phyloP scores from a whole-genome alignment of 2,113 vertebrate genomes.

The Chionodraco myersi region DNA sequence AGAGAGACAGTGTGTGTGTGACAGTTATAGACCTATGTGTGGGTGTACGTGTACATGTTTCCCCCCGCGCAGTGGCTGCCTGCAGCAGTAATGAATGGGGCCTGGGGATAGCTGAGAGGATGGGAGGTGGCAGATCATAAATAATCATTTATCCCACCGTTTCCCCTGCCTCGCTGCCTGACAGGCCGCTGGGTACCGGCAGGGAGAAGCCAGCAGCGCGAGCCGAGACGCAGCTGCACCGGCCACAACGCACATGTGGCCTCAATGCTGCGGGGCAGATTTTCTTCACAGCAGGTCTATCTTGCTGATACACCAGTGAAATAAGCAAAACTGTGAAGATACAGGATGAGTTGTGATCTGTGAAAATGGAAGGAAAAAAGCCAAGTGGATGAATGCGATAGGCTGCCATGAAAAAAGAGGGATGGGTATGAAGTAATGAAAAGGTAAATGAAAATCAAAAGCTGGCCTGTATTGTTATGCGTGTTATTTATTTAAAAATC shows the following conservation, averaged over 20 bases:
- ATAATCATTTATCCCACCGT: constrained; percentile 86
- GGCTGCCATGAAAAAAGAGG: constrained; percentile 38
- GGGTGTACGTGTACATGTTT: constrained; percentile 33
- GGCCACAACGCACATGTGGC: constrained; percentile 66
- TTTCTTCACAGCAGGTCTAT: constrained; percentile 62
- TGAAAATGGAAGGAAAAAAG: constrained; percentile 15
- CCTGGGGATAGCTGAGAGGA: constrained; percentile 83
- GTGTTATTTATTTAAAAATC: constrained; percentile 85
- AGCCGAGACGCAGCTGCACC: constrained; percentile 76
- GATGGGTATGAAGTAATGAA: constrained; percentile 70
- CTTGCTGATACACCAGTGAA: constrained; percentile 38
- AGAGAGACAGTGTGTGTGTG: constrained; percentile 15
- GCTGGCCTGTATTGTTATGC: constrained; percentile 77
- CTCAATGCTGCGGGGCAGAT: constrained; percentile 60
- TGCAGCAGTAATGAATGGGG: constrained; percentile 85
- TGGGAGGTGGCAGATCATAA: constrained; percentile 87
- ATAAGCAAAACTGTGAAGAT: constrained; percentile 48
- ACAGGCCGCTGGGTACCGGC: constrained; percentile 77
- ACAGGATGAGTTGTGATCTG: constrained; percentile 19
- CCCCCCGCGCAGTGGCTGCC: constrained; percentile 75
- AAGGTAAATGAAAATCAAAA: constrained; percentile 83
- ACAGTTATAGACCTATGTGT: constrained; percentile 48
- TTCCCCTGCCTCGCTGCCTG: constrained; percentile 77
- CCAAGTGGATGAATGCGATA: constrained; percentile 1
- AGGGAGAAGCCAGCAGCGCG: constrained; percentile 60